These are phyloP conservation scores for Lepus oiostolus DNA, from an alignment of 2,797 vertebrate species.

Conservation along the genomic window DNA sequence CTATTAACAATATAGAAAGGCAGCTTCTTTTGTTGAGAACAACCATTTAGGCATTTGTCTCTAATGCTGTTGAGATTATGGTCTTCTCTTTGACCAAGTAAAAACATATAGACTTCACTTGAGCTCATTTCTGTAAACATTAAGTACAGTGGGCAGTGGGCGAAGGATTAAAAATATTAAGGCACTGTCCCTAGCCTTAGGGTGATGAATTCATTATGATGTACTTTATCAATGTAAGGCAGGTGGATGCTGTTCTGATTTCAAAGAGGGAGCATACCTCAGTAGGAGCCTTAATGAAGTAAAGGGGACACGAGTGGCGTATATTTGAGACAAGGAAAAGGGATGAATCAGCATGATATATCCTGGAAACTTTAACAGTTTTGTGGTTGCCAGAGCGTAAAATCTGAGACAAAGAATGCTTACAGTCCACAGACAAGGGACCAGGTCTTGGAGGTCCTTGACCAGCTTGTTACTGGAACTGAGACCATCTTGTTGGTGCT, in stretches of 20 bases:
- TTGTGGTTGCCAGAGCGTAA: not conserved
- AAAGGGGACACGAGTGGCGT: not conserved
- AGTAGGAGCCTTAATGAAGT: not conserved
- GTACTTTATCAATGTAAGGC: not conserved
- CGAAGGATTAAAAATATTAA: constrained; percentile 17
- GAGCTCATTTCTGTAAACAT: not conserved
- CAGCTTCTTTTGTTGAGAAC: constrained; percentile 1
- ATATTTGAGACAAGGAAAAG: not conserved
- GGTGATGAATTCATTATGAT: not conserved
- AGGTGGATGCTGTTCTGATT: not conserved
- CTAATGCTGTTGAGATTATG: constrained; percentile 19
- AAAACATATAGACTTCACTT: constrained; percentile 15
- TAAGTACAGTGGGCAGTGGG: not conserved
- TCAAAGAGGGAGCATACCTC: constrained; percentile 1
- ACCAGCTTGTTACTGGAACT: fast-evolving
- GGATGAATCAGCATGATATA: not conserved
- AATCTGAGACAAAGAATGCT: not conserved
- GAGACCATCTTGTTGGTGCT: not conserved
- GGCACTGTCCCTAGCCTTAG: not conserved
- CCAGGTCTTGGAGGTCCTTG: not conserved
- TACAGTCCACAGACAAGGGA: not conserved
- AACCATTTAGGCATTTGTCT: constrained; percentile 56
- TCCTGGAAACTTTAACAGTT: not conserved
- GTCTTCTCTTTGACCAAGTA: constrained; percentile 42
- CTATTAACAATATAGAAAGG: constrained; percentile 33